These are phyloP conservation scores for Peromyscus maniculatus DNA, from an alignment of 2,113 vertebrate genomes.

Conservation along the genomic window DNA sequence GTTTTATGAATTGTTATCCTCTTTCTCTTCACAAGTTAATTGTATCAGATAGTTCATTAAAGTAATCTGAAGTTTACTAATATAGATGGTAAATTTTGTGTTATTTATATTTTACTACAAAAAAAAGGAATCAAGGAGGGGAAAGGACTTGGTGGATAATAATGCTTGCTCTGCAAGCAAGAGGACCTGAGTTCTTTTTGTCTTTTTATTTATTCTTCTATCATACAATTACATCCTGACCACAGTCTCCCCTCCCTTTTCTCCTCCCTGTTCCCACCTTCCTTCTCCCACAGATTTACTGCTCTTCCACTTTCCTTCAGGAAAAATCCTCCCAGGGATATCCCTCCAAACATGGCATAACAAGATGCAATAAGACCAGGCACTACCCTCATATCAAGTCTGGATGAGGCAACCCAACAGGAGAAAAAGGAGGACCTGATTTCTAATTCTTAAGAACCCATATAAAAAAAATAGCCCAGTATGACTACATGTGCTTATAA, in stretches of 20 bases:
- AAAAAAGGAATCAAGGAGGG: not conserved
- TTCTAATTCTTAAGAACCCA: not conserved
- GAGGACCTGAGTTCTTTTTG: not conserved
- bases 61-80: not conserved
- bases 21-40: not conserved
- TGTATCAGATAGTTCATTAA: not conserved
- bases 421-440: not conserved
- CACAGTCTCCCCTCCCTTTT: not conserved
- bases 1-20: not conserved
- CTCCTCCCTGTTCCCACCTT: too few species aligned
- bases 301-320: not conserved
- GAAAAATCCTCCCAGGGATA: not conserved
- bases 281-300: not conserved
- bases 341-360: not conserved
- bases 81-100: not conserved
- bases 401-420: not conserved
- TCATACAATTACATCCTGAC: not conserved
- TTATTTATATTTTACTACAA: not conserved
- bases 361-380: not conserved
- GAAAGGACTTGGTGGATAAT: not conserved
- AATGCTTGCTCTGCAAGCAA: not conserved
- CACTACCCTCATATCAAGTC: not conserved
- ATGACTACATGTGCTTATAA: not conserved
- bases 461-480: not conserved
- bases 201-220: not conserved